Percentiles rank a stretch among this genome's conserved stretches.
phyloP scores from a whole-genome alignment of 2,888 invertebrate species.

The Rotaria magnacalcarata region DNA sequence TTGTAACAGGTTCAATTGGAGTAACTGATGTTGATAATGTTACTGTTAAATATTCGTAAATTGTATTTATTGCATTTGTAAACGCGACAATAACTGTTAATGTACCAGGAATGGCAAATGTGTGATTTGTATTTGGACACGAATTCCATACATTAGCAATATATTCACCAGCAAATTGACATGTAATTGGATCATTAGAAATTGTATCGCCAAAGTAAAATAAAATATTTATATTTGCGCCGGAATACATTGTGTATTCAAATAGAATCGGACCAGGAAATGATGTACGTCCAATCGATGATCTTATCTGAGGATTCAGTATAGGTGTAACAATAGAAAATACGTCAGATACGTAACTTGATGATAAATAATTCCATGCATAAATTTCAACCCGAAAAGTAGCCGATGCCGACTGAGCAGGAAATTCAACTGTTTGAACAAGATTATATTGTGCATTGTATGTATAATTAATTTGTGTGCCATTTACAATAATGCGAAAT shows the following conservation, averaged over 20 bases:
- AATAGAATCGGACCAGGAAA: slow-evolving; percentile 1
- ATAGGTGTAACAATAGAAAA: background rate
- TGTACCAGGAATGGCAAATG: background rate
- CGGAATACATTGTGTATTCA: background rate
- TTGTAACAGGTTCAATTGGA: background rate
- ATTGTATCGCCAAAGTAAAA: background rate
- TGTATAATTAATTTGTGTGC: background rate
- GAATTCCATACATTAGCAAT: background rate
- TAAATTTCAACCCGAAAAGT: background rate
- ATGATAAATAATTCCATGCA: slow-evolving; percentile 9
- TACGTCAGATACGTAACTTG: background rate
- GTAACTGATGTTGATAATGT: background rate
- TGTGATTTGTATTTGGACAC: background rate
- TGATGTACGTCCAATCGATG: background rate
- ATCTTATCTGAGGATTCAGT: background rate
- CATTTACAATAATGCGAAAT: background rate
- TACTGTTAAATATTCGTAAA: background rate
- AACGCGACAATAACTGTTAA: background rate
- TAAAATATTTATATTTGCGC: background rate
- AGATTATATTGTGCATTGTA: background rate
- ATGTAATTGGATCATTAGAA: background rate
- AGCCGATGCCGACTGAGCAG: background rate
- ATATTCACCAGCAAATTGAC: background rate
- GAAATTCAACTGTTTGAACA: background rate
- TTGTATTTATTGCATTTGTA: background rate